These are phyloP conservation scores for Xyrichtys novacula DNA, from an alignment of 2,797 vertebrate species.

Conservation along the genomic window DNA sequence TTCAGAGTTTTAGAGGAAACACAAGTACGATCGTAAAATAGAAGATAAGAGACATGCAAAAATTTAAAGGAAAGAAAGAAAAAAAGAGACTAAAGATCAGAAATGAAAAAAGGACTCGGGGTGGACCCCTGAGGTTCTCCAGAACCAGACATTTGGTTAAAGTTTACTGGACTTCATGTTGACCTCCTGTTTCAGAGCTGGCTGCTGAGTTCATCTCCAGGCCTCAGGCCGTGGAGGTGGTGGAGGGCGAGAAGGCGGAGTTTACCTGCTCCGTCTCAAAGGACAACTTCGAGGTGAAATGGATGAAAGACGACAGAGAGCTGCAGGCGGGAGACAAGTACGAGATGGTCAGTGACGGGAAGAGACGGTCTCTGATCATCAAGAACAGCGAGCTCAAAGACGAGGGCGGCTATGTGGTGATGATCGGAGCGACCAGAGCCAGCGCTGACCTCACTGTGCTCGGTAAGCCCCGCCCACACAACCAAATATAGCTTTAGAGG, in stretches of 20 bases:
- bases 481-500: too few relatives aligned
- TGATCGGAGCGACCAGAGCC: constrained; percentile 91
- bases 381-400: constrained; percentile 88
- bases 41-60: not conserved
- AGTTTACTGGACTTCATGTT: not conserved
- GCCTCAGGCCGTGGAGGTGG: constrained; percentile 92
- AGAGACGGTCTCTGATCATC: constrained; percentile 89
- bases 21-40: not conserved
- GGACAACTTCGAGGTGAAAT: constrained; percentile 91
- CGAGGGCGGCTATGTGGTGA: constrained; percentile 89
- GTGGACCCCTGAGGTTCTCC: too few relatives aligned
- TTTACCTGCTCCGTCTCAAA: constrained; percentile 96
- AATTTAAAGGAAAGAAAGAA: not conserved
- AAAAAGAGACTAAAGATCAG: too few relatives aligned
- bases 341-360: constrained; percentile 91
- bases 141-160: too few relatives aligned
- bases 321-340: constrained; percentile 92
- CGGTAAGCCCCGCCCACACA: constrained; percentile 80
- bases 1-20: not conserved
- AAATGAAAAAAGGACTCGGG: not conserved
- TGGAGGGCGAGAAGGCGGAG: constrained; percentile 93
- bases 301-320: constrained; percentile 87
- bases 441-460: constrained; percentile 90
- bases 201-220: constrained; percentile 96
- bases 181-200: constrained; percentile 86